These are phyloP conservation scores for Hypselothyrea guttata DNA, from an alignment of 2,888 invertebrate genomes.

Conservation along the genomic window DNA sequence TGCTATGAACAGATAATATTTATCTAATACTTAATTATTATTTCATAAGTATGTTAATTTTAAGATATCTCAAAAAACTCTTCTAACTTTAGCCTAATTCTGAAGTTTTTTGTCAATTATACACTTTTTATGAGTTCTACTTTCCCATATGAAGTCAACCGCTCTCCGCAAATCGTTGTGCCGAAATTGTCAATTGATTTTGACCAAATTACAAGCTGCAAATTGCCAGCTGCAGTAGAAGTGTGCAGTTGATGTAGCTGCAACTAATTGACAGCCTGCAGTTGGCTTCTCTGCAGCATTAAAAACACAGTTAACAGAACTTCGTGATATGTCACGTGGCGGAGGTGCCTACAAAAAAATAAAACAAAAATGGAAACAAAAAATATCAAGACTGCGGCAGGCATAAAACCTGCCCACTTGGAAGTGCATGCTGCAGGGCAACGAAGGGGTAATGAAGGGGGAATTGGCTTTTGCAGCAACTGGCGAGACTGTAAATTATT, in stretches of 20 bases:
- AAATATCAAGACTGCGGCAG: constrained; percentile 19
- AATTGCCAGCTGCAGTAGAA: constrained; percentile 4
- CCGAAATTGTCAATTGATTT: constrained; percentile 16
- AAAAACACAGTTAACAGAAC: constrained; percentile 55
- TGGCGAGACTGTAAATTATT: constrained; percentile 63
- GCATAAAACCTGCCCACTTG: constrained; percentile 62
- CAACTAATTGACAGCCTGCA: constrained; percentile 64
- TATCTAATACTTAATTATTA: no score
- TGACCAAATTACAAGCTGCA: constrained; percentile 1
- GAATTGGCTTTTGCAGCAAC: constrained; percentile 33
- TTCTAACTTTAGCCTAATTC: no score
- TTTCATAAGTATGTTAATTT: no score
- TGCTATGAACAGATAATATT: no score
- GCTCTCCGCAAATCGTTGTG: constrained; percentile 11
- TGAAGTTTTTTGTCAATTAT: no score
- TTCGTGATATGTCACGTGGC: constrained; percentile 75
- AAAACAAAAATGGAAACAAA: no score
- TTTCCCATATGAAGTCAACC: background rate
- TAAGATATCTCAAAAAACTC: no score
- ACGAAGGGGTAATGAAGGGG: background rate
- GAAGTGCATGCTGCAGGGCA: background rate
- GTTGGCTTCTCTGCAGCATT: constrained; percentile 17
- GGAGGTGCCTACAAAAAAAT: constrained; percentile 44
- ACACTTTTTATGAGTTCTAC: no score
- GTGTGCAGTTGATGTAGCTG: constrained; percentile 53